Evolutionary conservation across 2,888 invertebrate species (phyloP).

Genomic region (Acleris sparsana): DNA sequence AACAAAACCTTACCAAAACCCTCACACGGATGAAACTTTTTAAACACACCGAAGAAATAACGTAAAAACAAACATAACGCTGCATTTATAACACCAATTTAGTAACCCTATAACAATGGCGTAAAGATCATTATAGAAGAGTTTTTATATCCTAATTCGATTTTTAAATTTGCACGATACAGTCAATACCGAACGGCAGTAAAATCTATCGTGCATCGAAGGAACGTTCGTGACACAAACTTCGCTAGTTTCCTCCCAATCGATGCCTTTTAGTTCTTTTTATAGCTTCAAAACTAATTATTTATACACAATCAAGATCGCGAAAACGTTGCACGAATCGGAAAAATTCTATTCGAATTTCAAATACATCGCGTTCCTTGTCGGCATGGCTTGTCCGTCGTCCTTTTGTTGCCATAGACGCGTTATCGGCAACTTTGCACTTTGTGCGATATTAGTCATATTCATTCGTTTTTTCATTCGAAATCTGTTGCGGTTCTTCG

Average conservation of each 20-base stretch:
- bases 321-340: slow-evolving; percentile 43
- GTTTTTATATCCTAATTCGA: slow-evolving; percentile 39
- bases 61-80: slow-evolving; percentile 45
- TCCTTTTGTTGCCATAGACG: slow-evolving; percentile 68
- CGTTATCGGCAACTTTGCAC: slow-evolving; percentile 77
- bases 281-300: slow-evolving; percentile 66
- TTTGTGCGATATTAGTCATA: slow-evolving; percentile 78
- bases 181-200: slow-evolving; percentile 64
- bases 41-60: slow-evolving; percentile 61
- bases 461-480: slow-evolving; percentile 61
- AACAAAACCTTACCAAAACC: slow-evolving; percentile 62
- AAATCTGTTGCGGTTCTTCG: slow-evolving; percentile 78
- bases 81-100: slow-evolving; percentile 39
- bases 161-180: slow-evolving; percentile 27
- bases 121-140: slow-evolving; percentile 48
- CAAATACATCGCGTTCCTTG: slow-evolving; percentile 55
- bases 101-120: slow-evolving; percentile 39
- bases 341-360: slow-evolving; percentile 51
- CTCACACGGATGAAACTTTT: slow-evolving; percentile 60
- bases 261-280: slow-evolving; percentile 68
- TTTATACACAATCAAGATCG: slow-evolving; percentile 60
- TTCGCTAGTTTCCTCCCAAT: slow-evolving; percentile 68
- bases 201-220: slow-evolving; percentile 78
- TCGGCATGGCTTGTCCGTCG: slow-evolving; percentile 59
- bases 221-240: slow-evolving; percentile 72